Conservation (phyloP, 2,113 vertebrate genomes). For the Noctilio leporinus region DNA sequence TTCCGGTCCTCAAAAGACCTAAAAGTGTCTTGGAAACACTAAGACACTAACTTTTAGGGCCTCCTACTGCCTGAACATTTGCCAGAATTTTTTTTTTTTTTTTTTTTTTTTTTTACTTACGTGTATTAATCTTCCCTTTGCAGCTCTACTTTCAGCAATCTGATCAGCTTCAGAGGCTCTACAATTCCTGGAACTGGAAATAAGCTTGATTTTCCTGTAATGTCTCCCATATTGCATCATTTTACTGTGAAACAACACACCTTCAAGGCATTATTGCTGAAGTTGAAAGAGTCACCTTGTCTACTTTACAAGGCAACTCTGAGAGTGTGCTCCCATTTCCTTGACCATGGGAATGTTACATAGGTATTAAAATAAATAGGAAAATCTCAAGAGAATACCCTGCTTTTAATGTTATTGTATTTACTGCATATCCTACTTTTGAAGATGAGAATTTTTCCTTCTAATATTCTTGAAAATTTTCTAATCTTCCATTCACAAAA, state of each 20-base stretch:
- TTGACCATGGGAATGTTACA: not conserved
- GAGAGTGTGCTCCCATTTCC: not conserved
- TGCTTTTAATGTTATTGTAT: not conserved
- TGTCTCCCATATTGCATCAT: not conserved
- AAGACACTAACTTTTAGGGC: not conserved
- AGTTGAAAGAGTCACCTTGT: not conserved
- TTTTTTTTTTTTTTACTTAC: not conserved
- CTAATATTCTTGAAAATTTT: not conserved
- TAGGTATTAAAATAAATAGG: not conserved
- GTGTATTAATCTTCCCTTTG: not conserved
- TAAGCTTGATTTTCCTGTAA: not conserved
- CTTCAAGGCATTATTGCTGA: not conserved
- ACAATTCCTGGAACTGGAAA: not conserved
- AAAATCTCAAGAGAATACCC: not conserved
- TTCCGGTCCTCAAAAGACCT: not conserved
- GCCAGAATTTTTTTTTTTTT: not conserved
- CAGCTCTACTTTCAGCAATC: not conserved
- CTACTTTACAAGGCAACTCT: not conserved
- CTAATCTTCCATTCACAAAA: not conserved
- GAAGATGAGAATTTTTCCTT: not conserved
- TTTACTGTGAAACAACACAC: not conserved
- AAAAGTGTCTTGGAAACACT: not conserved
- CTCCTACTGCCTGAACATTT: not conserved
- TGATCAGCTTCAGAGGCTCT: not conserved
- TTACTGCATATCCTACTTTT: not conserved